Conservation (phyloP, 2,888 invertebrate genomes). For the Conchocele bisecta region DNA sequence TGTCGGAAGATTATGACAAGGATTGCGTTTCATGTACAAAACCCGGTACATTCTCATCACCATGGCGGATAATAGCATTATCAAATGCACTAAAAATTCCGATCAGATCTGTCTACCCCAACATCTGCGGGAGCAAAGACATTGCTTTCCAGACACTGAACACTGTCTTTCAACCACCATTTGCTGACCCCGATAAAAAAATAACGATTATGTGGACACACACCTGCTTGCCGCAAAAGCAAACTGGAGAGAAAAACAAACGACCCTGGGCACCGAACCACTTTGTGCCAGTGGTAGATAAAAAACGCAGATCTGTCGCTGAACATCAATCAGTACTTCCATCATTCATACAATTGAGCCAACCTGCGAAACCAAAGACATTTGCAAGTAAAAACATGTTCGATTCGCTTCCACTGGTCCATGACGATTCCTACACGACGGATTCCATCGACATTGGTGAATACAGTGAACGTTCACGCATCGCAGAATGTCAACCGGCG, state of each 20-base stretch:
- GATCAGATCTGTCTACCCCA: slow-evolving; percentile 14
- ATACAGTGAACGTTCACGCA: too few species aligned
- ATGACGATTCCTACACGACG: too few species aligned
- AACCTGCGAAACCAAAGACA: too few species aligned
- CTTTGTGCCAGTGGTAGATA: slow-evolving; percentile 18
- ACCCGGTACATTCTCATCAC: slow-evolving; percentile 1
- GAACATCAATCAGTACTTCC: too few species aligned
- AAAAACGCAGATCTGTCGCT: too few species aligned
- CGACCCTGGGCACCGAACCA: slow-evolving; percentile 11
- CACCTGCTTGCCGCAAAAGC: slow-evolving; percentile 1
- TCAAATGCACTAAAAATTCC: slow-evolving; percentile 9
- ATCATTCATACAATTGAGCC: too few species aligned
- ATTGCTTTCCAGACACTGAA: slow-evolving; percentile 8
- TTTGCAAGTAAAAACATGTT: too few species aligned
- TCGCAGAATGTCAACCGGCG: too few species aligned
- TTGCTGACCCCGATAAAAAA: slow-evolving; percentile 14
- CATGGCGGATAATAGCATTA: slow-evolving; percentile 19
- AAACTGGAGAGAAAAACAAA: too few species aligned
- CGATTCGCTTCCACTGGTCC: too few species aligned
- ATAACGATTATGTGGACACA: slow-evolving; percentile 28
- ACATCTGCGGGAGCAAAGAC: not conserved
- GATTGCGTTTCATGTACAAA: slow-evolving; percentile 5
- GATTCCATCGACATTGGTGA: too few species aligned
- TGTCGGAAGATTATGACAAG: slow-evolving; percentile 5
- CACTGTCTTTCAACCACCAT: slow-evolving; percentile 4